A percentile compares a stretch with the other conserved stretches of the same genome.
Evolutionary conservation across 2,888 invertebrate species (phyloP).

Genomic region (Hylaea fasciaria): DNA sequence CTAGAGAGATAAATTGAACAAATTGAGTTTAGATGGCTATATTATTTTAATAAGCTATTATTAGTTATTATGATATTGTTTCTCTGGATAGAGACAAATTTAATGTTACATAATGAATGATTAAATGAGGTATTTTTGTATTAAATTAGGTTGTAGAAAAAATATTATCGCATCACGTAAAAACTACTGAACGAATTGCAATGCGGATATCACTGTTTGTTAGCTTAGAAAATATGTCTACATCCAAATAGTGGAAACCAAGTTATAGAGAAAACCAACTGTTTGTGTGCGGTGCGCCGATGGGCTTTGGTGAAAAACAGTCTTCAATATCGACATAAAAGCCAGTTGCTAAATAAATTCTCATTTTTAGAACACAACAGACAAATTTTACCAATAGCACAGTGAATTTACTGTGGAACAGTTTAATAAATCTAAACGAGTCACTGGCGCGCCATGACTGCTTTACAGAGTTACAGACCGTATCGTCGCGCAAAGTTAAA

Average conservation of each 20-base stretch:
- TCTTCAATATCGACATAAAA: background rate
- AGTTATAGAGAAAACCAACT: too few relatives aligned
- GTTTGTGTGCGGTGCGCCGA: too few relatives aligned
- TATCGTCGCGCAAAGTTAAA: slow-evolving; percentile 31
- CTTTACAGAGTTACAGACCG: slow-evolving; percentile 40
- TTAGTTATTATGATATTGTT: slow-evolving; percentile 25
- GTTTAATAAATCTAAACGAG: slow-evolving; percentile 42
- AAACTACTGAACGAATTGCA: too few relatives aligned
- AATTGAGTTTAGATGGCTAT: slow-evolving; percentile 37
- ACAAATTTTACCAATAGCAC: slow-evolving; percentile 24
- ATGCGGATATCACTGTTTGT: too few relatives aligned
- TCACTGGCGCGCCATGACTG: slow-evolving; percentile 34
- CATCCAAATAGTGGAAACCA: too few relatives aligned
- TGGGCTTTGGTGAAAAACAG: too few relatives aligned
- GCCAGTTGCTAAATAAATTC: slow-evolving; percentile 10
- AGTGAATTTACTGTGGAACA: slow-evolving; percentile 28
- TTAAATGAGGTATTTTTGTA: too few relatives aligned
- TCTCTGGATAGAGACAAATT: slow-evolving; percentile 1
- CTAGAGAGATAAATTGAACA: slow-evolving; percentile 44
- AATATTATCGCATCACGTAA: too few relatives aligned
- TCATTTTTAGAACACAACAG: slow-evolving; percentile 14
- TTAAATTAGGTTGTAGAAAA: too few relatives aligned
- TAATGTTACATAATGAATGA: too few relatives aligned
- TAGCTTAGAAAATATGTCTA: too few relatives aligned
- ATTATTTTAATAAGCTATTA: slow-evolving; percentile 40